Percentiles rank a stretch among this genome's conserved stretches.
Conservation (phyloP, 2,113 vertebrate genomes). For the Hypomesus transpacificus region DNA sequence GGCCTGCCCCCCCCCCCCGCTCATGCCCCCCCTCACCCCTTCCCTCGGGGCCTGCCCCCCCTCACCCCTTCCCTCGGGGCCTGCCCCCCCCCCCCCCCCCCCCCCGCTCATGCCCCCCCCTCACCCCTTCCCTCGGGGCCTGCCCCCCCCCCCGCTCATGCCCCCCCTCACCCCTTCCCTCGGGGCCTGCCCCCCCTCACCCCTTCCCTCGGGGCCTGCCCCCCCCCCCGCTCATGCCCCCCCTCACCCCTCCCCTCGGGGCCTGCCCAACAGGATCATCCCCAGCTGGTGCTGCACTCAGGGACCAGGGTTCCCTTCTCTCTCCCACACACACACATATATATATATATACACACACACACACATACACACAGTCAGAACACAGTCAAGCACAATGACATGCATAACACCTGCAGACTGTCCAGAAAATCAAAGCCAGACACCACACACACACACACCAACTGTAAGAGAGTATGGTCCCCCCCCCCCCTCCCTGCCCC, state of each 20-base stretch:
- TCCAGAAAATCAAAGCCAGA: no score
- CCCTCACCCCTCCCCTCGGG: constrained; percentile 38
- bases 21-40: no score
- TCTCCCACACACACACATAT: not conserved
- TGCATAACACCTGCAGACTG: no score
- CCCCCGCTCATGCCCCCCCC: constrained; percentile 7
- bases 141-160: not conserved
- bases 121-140: no score
- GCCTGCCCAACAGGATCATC: constrained; percentile 62
- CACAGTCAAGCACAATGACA: no score
- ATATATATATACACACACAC: constrained; percentile 1
- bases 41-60: constrained; percentile 52
- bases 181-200: constrained; percentile 9
- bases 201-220: no score
- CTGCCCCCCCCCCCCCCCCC: constrained; percentile 18
- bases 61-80: constrained; percentile 50
- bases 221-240: constrained; percentile 9
- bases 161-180: constrained; percentile 14
- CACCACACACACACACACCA: no score
- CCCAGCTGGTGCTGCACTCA: constrained; percentile 62
- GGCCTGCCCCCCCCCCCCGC: constrained; percentile 56
- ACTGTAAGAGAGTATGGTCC: no score
- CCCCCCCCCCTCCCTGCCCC: no score
- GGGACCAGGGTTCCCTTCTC: not conserved
- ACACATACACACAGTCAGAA: constrained; percentile 8